phyloP scores from a whole-genome alignment of 2,888 invertebrate species.

The Macroteleia sp. region DNA sequence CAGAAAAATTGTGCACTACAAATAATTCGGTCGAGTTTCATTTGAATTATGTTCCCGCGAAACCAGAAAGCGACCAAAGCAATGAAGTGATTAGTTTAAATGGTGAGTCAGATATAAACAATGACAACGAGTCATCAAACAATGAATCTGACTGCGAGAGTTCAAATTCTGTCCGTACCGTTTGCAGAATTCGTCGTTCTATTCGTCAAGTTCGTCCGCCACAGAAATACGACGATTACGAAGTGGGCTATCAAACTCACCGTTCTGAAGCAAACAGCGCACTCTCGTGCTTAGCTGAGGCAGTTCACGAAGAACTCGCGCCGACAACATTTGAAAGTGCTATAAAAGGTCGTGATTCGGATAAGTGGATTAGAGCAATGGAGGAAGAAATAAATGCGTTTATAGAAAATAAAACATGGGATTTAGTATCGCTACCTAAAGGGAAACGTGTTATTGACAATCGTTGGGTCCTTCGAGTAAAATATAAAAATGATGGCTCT shows the following conservation, averaged over 20 bases:
- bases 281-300: slow-evolving; percentile 25
- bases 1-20: too few relatives aligned
- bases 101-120: too few relatives aligned
- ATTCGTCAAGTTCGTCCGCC: slow-evolving; percentile 7
- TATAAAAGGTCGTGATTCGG: slow-evolving; percentile 23
- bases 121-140: too few relatives aligned
- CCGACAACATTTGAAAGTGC: slow-evolving; percentile 41
- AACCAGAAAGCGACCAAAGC: not conserved
- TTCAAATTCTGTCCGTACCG: too few relatives aligned
- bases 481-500: slow-evolving; percentile 55
- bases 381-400: slow-evolving; percentile 29
- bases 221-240: slow-evolving; percentile 11
- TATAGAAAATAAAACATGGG: slow-evolving; percentile 46
- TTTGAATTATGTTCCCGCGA: too few relatives aligned
- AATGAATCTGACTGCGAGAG: too few relatives aligned
- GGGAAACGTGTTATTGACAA: slow-evolving; percentile 53
- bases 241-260: slow-evolving; percentile 2
- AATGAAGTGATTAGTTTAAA: not conserved
- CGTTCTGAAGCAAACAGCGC: slow-evolving; percentile 34
- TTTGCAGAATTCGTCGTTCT: too few relatives aligned
- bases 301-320: slow-evolving; percentile 22
- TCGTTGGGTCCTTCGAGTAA: slow-evolving; percentile 64
- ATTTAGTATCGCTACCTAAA: slow-evolving; percentile 34
- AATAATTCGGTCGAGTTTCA: too few relatives aligned
- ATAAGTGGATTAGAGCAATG: slow-evolving; percentile 37